Conservation (phyloP, 2,113 vertebrate species). For the Antigone vipio region DNA sequence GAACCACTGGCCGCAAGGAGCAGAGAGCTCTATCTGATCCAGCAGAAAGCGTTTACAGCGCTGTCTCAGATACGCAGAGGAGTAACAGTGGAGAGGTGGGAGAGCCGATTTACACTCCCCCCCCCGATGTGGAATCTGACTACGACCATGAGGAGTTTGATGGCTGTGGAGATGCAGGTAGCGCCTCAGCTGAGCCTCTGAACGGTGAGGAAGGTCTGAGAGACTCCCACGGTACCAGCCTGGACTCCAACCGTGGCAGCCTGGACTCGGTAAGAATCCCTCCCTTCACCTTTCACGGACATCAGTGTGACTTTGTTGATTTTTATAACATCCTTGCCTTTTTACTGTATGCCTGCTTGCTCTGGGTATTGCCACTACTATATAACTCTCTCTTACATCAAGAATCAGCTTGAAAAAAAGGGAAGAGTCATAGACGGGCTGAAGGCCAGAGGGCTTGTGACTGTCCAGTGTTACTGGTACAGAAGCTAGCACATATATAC, state of each 20-base stretch:
- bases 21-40: neutral
- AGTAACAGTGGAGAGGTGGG: slow-evolving; percentile 70
- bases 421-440: neutral
- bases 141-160: slow-evolving; percentile 91
- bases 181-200: slow-evolving; percentile 75
- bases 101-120: slow-evolving; percentile 83
- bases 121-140: slow-evolving; percentile 85
- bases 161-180: slow-evolving; percentile 77
- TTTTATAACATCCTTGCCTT: neutral
- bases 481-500: neutral
- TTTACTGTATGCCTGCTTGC: neutral
- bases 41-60: slow-evolving; percentile 68
- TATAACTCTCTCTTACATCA: neutral
- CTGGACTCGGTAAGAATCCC: slow-evolving; percentile 84
- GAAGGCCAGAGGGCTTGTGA: neutral
- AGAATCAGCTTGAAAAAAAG: neutral
- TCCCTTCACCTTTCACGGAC: neutral
- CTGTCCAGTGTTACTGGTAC: neutral
- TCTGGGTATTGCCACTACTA: neutral
- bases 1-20: neutral
- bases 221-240: slow-evolving; percentile 84
- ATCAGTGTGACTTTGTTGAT: neutral
- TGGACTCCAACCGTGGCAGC: slow-evolving; percentile 87
- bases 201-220: slow-evolving; percentile 77
- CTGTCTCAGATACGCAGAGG: slow-evolving; percentile 71